Percentiles rank a stretch among this genome's conserved stretches.
Evolutionary conservation across 2,888 invertebrate genomes (phyloP).

Genomic region (Eilema caniola): DNA sequence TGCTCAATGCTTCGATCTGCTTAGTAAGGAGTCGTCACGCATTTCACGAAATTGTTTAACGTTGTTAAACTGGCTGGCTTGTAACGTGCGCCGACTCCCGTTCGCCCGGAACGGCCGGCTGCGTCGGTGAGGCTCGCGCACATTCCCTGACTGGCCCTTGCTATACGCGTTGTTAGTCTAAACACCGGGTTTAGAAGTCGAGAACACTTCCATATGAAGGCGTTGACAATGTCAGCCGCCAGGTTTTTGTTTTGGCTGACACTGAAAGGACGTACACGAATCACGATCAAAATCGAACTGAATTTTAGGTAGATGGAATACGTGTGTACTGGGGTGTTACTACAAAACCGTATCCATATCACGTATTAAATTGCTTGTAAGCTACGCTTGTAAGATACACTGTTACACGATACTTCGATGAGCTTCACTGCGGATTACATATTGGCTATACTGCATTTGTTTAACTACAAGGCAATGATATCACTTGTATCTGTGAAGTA

Average conservation of each 20-base stretch:
- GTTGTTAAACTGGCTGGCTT: constrained; percentile 58
- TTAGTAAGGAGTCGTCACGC: constrained; percentile 58
- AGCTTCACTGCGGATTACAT: constrained; percentile 53
- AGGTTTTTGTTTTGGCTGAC: constrained; percentile 46
- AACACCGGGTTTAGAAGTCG: constrained; percentile 62
- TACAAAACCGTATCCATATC: constrained; percentile 48
- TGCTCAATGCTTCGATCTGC: constrained; percentile 59
- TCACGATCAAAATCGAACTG: constrained; percentile 12
- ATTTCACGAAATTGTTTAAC: constrained; percentile 54
- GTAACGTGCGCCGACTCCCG: constrained; percentile 64
- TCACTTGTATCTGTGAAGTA: no score
- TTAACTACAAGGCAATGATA: no score
- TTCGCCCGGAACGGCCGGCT: constrained; percentile 59
- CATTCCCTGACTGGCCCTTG: constrained; percentile 60
- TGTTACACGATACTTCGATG: constrained; percentile 58
- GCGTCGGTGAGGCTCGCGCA: constrained; percentile 64
- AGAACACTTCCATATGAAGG: constrained; percentile 59
- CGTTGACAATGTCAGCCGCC: constrained; percentile 56
- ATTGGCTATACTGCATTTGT: background rate
- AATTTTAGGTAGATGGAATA: constrained; percentile 24
- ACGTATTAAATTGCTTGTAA: constrained; percentile 60
- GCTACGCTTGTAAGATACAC: constrained; percentile 54
- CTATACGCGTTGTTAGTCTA: constrained; percentile 59
- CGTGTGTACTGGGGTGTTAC: background rate
- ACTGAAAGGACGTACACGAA: background rate